These are phyloP conservation scores for Ophioninae sp. DNA, from an alignment of 2,888 invertebrate species.

Conservation along the genomic window DNA sequence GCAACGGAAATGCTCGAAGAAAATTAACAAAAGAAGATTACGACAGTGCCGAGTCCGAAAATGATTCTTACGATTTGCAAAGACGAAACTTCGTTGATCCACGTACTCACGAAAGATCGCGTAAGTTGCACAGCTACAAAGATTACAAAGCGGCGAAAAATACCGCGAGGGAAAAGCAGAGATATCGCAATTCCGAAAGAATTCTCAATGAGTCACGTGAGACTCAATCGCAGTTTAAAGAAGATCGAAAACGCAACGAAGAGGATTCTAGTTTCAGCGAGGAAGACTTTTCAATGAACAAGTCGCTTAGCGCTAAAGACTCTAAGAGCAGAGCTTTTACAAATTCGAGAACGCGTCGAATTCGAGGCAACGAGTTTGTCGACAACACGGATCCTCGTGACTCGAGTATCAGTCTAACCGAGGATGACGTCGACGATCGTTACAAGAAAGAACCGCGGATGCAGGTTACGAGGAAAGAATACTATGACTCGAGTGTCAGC, in stretches of 20 bases:
- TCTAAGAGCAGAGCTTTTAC: too few relatives aligned
- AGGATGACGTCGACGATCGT: conserved; percentile 62
- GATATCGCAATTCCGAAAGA: not conserved
- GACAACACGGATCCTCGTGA: conserved; percentile 52
- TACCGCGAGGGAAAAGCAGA: not conserved
- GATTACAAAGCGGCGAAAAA: conserved; percentile 4
- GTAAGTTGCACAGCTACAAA: conserved; percentile 13
- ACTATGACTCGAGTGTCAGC: conserved; percentile 69
- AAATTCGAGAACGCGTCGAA: conserved; percentile 23
- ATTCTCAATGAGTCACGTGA: not conserved
- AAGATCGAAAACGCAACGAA: not conserved
- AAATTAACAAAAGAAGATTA: conserved; percentile 53
- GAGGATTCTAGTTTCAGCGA: conserved; percentile 42
- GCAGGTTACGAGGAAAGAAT: conserved; percentile 16
- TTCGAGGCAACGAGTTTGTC: conserved; percentile 1
- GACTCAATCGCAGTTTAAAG: not conserved
- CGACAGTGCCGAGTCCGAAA: conserved; percentile 57
- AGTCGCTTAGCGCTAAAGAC: conserved; percentile 5
- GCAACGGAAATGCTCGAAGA: conserved; percentile 28
- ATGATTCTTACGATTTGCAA: conserved; percentile 47
- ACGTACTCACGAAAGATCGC: conserved; percentile 14
- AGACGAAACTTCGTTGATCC: not conserved
- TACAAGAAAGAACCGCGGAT: conserved; percentile 34
- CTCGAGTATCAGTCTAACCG: conserved; percentile 68
- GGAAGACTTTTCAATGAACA: conserved; percentile 21